Percentiles rank a stretch among this genome's conserved stretches.
Evolutionary conservation across 2,797 vertebrate species (phyloP).

Genomic region (Austrolebias charrua): DNA sequence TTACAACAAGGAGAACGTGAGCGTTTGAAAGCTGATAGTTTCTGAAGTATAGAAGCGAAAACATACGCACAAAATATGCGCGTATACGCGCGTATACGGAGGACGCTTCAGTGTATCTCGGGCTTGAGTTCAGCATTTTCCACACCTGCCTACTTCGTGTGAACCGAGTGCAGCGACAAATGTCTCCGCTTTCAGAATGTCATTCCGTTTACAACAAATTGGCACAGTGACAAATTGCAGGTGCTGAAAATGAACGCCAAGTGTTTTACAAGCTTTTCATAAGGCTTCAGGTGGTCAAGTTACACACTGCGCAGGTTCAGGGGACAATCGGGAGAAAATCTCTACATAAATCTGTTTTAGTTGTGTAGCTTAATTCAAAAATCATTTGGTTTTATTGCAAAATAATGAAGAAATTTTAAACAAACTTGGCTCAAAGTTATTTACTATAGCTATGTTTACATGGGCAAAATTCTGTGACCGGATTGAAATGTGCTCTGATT

Average conservation of each 20-base stretch:
- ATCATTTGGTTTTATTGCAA: background rate
- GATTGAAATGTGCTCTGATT: too few relatives aligned
- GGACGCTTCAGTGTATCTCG: too few relatives aligned
- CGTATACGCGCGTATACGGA: too few relatives aligned
- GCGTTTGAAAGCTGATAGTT: too few relatives aligned
- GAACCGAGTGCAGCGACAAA: constrained; percentile 9
- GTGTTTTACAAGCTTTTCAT: constrained; percentile 1
- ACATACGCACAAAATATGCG: too few relatives aligned
- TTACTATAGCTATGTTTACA: too few relatives aligned
- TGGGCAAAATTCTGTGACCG: too few relatives aligned
- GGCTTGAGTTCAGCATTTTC: constrained; percentile 57
- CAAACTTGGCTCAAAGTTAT: background rate
- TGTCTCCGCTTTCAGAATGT: constrained; percentile 33
- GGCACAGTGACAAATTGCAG: constrained; percentile 31
- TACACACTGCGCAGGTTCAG: constrained; percentile 6
- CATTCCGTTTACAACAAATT: constrained; percentile 48
- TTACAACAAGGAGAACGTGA: too few relatives aligned
- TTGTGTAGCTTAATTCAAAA: too few relatives aligned
- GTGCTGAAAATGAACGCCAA: background rate
- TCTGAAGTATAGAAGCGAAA: too few relatives aligned
- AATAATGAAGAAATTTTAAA: background rate
- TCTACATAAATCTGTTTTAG: too few relatives aligned
- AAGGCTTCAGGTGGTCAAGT: background rate
- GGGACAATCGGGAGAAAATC: background rate
- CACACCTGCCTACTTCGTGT: constrained; percentile 28